phyloP scores from a whole-genome alignment of 2,113 vertebrate species.

The Talpa occidentalis region DNA sequence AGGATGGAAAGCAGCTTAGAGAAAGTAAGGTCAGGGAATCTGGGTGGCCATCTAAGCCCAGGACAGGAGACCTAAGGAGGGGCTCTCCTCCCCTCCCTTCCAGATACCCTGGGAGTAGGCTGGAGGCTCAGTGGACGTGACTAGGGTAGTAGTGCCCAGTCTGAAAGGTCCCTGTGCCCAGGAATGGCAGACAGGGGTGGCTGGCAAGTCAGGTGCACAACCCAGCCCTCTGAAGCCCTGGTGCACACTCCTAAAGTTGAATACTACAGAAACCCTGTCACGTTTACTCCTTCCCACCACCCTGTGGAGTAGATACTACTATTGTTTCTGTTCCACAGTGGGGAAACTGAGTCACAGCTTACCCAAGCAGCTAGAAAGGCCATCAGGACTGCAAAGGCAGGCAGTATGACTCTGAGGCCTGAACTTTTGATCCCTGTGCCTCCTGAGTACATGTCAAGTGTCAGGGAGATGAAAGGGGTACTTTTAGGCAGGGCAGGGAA shows the following conservation, averaged over 20 bases:
- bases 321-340: too few relatives aligned
- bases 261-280: not conserved
- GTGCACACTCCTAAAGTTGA: not conserved
- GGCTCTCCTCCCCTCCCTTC: not conserved
- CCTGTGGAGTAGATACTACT: not conserved
- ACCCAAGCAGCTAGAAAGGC: not conserved
- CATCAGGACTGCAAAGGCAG: accelerated
- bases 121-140: not conserved
- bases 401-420: too few relatives aligned
- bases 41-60: too few relatives aligned
- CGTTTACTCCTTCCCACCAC: not conserved
- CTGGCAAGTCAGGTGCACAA: not conserved
- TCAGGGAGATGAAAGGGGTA: not conserved
- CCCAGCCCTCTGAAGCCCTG: not conserved
- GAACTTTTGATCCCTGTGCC: not conserved
- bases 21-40: not conserved
- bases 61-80: not conserved
- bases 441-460: not conserved
- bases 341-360: not conserved
- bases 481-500: not conserved
- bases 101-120: not conserved
- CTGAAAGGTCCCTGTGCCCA: accelerated
- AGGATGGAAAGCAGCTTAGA: not conserved
- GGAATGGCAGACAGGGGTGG: not conserved
- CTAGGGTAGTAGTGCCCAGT: not conserved